Evolutionary conservation across 2,797 vertebrate genomes (phyloP), one percentile per base, ranked within the genome.

Genomic region (Acanthiza pusilla): DNA sequence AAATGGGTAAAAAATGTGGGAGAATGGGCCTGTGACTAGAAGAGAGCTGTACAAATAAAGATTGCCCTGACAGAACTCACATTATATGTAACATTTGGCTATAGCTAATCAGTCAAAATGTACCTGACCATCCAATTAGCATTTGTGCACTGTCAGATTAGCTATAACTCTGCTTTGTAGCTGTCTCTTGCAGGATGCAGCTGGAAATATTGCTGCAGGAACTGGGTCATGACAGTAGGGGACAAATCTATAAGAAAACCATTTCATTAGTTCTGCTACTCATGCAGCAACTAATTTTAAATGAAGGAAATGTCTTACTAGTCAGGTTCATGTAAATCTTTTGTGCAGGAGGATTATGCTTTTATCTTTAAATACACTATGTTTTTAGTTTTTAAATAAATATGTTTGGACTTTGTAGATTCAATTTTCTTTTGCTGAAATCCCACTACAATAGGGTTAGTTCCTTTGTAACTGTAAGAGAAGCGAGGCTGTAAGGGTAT

Each of bases 181-280:
- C 75, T 89, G 34, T 68, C 75, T 89, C 36, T 82, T 76, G 25
- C 36, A 88, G 57, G 79, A 85, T 93, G 68, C 51, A 77, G 53
- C 60, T 89, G 68, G 85, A 95, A 91, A 80, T 92, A 83, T 10
- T 73, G 48, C 82, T 94, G 45, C 73, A 75, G 82, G 82, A 96
- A 88, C 66, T 91, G 50, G 76, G 88, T 93, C 79, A 62, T 51
- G 82, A 65, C 79, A 88, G 91, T 62, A 91, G 79, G 61, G 78
- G 79, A 93, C 34, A 75, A 91, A 89, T 89, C 34, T 88, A 18
- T 85, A 71, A 88, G 93, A 91, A 83, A 80, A 77, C 22, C 8
- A 47, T 67, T 94, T 91, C 38, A 80, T 91, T 92, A 91, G 45
- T 80, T 92, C 75, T 65, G 70, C 58, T 92, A 45, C 27, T 89